These are phyloP conservation scores for Drosophila ananassae DNA, from an alignment of 1,140 invertebrate genomes.

Conservation along the genomic window DNA sequence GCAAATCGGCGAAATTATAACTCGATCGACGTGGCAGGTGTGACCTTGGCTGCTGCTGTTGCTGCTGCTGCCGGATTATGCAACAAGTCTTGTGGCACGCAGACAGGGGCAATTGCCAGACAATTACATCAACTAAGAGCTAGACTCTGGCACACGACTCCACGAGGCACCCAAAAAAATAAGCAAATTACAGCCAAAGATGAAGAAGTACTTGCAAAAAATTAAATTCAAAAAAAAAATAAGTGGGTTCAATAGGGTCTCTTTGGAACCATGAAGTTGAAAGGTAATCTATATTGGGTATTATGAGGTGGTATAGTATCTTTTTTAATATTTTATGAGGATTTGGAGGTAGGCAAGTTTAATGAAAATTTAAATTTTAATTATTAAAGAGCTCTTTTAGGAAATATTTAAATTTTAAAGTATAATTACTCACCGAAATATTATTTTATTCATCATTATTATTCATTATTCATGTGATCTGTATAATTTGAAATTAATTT, in stretches of 20 bases:
- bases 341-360: too few species aligned
- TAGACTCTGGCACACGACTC: constrained; percentile 17
- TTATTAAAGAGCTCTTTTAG: too few species aligned
- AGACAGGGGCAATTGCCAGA: constrained; percentile 50
- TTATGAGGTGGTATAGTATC: too few species aligned
- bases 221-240: too few species aligned
- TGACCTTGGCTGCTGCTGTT: constrained; percentile 31
- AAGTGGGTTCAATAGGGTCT: not conserved
- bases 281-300: too few species aligned
- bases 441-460: too few species aligned
- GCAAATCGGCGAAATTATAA: constrained; percentile 56
- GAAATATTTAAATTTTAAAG: too few species aligned
- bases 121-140: constrained; percentile 51
- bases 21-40: constrained; percentile 45
- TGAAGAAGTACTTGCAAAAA: not conserved
- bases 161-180: not conserved
- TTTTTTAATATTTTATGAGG: too few species aligned
- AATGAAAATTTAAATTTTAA: too few species aligned
- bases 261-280: not conserved
- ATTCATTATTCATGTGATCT: too few species aligned
- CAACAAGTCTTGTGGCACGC: constrained; percentile 68
- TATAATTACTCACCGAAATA: too few species aligned
- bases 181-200: constrained; percentile 7
- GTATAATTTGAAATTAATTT: too few species aligned
- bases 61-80: constrained; percentile 11